These are phyloP conservation scores for Capitella teleta DNA, from an alignment of 1,140 invertebrate species.

Conservation along the genomic window DNA sequence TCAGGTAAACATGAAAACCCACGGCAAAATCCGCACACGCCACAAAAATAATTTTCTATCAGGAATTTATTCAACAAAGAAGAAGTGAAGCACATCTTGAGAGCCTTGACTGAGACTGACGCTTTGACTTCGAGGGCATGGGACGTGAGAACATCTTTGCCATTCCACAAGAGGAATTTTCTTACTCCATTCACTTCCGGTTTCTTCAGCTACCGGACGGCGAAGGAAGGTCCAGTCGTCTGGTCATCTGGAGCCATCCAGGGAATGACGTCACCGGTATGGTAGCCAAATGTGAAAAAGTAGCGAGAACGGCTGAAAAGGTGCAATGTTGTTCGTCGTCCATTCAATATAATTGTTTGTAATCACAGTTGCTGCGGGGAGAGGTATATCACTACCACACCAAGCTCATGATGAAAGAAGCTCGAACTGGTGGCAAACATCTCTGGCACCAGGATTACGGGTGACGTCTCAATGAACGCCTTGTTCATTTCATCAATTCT, in stretches of 20 bases:
- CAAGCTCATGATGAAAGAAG: conserved; percentile 27
- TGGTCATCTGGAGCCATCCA: conserved; percentile 27
- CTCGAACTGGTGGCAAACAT: conserved; percentile 21
- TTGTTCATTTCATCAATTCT: not conserved
- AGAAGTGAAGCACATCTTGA: too few relatives aligned
- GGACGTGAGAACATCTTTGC: too few relatives aligned
- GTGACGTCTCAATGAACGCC: not conserved
- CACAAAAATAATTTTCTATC: too few relatives aligned
- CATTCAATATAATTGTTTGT: not conserved
- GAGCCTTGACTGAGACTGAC: too few relatives aligned
- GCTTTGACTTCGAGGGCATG: too few relatives aligned
- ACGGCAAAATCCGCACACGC: too few relatives aligned
- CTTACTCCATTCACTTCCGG: too few relatives aligned
- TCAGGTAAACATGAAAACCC: too few relatives aligned
- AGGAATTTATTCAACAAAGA: too few relatives aligned
- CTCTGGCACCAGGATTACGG: conserved; percentile 35
- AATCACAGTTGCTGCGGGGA: conserved; percentile 17
- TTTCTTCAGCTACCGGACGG: conserved; percentile 18
- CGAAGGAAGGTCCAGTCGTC: conserved; percentile 15
- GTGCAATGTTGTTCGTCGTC: conserved; percentile 6
- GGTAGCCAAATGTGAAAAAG: conserved; percentile 27
- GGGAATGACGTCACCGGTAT: conserved; percentile 32
- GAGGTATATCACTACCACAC: conserved; percentile 32
- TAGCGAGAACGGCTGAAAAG: conserved; percentile 27
- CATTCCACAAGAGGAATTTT: too few relatives aligned